Base-by-base conservation (phyloP, 92 coral and sea anemone species). In the Anthopleura xanthogrammica region DNA sequence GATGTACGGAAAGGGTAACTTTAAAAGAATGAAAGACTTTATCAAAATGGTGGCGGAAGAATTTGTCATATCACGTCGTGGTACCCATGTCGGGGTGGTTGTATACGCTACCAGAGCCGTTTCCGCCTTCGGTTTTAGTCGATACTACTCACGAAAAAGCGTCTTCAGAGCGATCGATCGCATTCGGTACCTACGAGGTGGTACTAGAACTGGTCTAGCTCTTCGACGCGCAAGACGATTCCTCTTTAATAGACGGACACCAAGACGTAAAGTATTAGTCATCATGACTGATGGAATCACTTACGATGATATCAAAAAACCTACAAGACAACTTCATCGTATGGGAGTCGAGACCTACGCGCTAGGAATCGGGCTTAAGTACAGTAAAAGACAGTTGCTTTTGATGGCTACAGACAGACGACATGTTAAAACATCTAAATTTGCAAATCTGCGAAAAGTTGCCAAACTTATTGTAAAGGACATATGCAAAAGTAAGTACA, bases 1-100 rank as follows among this genome's bases (percentile, higher is more conserved):
- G 79, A 90, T 85, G 90, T 93, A 93, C 66, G 98, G 98, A 17
- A 87, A 82, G 85, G 97, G 97, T 16, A 94, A 94, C 89, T 96
- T 90, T 88, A 87, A 89, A 76, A 93, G 98, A 36, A 86, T 95
- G 79, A 56, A 88, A 77, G 81, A 90, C 77, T 94, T 96, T 79
- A 87, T 96, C 80, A 96, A 94, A 77, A 52, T 70, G 12, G 93
- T 94, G 20, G 91, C 88, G 50, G 90, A 80, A 13, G 89, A 90
- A 77, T 96, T 96, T 83, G 65, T 79, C 76, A 87, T 96, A 55
- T 94, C 99, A 71, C 87, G 92, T n/a, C 72, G 81, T 24, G 93
- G 94, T 52, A 91, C 95, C 3, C 99, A 90, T 65, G 88, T 97
- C 29, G 95, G 96, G 9, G 90, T 88, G 16, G 90, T 93, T n/a